Evolutionary conservation across 2,113 vertebrate species (phyloP), one percentile per base, ranked within the genome.

Genomic region (Nannospalax galili): DNA sequence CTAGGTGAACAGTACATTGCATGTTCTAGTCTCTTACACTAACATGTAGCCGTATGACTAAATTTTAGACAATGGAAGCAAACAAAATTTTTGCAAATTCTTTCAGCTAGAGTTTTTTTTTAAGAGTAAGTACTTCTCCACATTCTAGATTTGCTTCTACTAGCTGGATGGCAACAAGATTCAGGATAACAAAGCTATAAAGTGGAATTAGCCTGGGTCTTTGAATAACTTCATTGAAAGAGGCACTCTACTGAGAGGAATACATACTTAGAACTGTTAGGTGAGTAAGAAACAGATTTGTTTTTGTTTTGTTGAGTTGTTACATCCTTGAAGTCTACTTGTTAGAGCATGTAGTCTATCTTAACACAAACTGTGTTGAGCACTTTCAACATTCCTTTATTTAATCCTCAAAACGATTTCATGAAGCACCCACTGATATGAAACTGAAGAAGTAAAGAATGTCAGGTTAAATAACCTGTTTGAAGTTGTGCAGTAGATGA

Each of bases 401-500:
- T 88, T 92, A 92, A 72, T 94, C 37, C 6, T 93, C 91, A 67
- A 12, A 84, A 65, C 45, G 60, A 77, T 67, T 95, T 84, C 72
- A 90, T 40, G 10, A 87, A 58, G 19, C 58, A 60, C 22, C 32
- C 65, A 86, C 28, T 78, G 42, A 95, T 35, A 58, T 3, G 19
- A 62, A 94, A 40, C 88, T 94, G 84, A 74, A 93, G 52, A 96
- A 30, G 88, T 58, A 95, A 93, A 37, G 11, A 96, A 93, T 90
- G 22, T 90, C 35, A 96, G 7, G 67, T 80, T 85, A 92, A 90
- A 40, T 92, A 88, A 90, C 48, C 94, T 94, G 42, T 56, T 96
- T 56, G 48, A 91, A 96, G 24, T 84, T 92, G 81, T 91, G 42
- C 56, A 88, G 65, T 48, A 24, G 65, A 95, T 82, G 92, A 92